Base-by-base conservation (phyloP, 1,140 invertebrate genomes). In the Daktulosphaira vitifoliae region DNA sequence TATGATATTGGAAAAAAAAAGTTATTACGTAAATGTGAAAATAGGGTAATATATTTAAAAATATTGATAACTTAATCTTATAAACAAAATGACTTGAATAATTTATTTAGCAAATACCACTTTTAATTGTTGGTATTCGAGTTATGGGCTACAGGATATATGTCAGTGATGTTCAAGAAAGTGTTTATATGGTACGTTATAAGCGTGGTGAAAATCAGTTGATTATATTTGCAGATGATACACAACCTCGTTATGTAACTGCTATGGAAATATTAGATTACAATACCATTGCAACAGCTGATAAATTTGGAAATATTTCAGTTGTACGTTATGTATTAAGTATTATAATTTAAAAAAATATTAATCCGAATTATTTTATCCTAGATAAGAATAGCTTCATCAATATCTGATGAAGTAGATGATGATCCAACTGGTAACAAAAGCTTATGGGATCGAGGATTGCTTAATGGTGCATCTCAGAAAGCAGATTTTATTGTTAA, bases 351-450 rank as follows among this genome's bases (percentile, higher is more conserved):
- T n/a, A 8, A 39, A 8, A 8, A 9, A 9, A 39, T n/a, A 9
- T 39, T 39, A 8, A 9, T n/a, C 8, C 38, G 8, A 9, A 48
- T 53, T 37, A 51, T 66, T 68, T 65, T 66, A 65, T 72, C 73
- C 38, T 66, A 86, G 85, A 78, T 88, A 68, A 81, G 96, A 18
- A 74, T 99, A 29, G 90, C 95, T 1, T 82, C 84, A 52, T 91
- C 91, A 67, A 87, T 96, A 0, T 91, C 86, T 23, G 96, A 99
- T 77, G 95, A 99, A 72, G 92, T 99, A 0, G 96, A 99, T 73
- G 96, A 99, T 78, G 96, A 99, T 80, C 96, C 96, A 0, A 98
- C 96, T 0, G 96, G 96, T 16, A 96, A 95, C 69, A 97, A 98
- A 77, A 91, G 95, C 2, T 76, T 99, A 0, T 99, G 96, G 96